Evolutionary conservation across 37 sponge, comb jelly and placozoan species (phyloP).

Genomic region (Chondrilla cf. caribensis): DNA sequence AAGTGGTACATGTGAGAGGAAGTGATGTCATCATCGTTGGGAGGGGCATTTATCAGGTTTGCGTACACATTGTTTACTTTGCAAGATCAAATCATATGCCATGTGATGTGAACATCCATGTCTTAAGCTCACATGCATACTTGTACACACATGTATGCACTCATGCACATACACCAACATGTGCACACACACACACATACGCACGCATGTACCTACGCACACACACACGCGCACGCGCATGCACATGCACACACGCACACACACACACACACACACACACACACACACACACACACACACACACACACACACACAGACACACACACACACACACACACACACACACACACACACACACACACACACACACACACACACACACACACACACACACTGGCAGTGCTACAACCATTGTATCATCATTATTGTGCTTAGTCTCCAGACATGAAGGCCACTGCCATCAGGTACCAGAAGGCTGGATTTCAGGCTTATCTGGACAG

Average conservation of each 20-base stretch:
- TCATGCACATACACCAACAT: neutral
- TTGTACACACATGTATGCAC: no score
- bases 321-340: no score
- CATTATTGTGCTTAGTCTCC: no score
- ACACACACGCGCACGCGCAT: conserved; percentile 1
- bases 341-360: no score
- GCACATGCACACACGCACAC: conserved; percentile 2
- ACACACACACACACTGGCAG: no score
- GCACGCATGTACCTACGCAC: neutral
- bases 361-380: no score
- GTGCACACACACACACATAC: no score
- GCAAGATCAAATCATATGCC: no score
- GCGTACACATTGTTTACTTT: neutral
- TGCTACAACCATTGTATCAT: no score
- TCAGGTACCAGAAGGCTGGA: neutral
- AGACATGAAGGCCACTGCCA: neutral
- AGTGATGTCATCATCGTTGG: conserved; percentile 80
- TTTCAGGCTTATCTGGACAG: neutral
- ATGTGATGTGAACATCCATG: no score
- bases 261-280: conserved; percentile 1
- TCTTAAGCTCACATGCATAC: no score
- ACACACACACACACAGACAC: no score
- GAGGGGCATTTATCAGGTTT: conserved; percentile 67
- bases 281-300: conserved; percentile 1
- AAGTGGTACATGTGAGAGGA: conserved; percentile 31